Evolutionary conservation across 2,113 vertebrate genomes (phyloP).

Genomic region (Petaurus breviceps): DNA sequence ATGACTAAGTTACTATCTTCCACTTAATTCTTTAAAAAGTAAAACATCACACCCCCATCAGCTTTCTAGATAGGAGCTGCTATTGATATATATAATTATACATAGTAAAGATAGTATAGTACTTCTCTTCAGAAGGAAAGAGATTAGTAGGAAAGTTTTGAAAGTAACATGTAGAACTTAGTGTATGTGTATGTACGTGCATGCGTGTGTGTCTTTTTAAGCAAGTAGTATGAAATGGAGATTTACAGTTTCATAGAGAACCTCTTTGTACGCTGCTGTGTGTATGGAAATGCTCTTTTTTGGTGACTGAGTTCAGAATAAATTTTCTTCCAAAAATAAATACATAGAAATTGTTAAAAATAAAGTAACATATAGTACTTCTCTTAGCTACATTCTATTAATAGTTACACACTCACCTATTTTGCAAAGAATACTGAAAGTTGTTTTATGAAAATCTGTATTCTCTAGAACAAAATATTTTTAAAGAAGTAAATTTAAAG

Average conservation of each 20-base stretch:
- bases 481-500: neutral
- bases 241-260: neutral
- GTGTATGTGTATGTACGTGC: no score
- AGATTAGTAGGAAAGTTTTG: neutral
- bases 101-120: neutral
- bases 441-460: constrained; percentile 2
- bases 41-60: neutral
- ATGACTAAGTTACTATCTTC: neutral
- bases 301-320: neutral
- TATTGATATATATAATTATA: neutral
- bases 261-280: neutral
- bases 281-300: neutral
- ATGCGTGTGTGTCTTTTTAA: neutral
- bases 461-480: neutral
- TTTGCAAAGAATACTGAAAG: neutral
- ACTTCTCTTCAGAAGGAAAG: neutral
- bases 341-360: neutral
- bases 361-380: neutral
- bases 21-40: neutral
- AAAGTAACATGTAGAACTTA: neutral
- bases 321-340: neutral
- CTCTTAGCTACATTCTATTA: neutral
- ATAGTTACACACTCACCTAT: neutral
- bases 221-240: neutral
- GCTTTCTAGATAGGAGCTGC: constrained; percentile 1